Evolutionary conservation across 2,888 invertebrate genomes (phyloP), one percentile per base, ranked within the genome.

Genomic region (Chydorus sphaericus): DNA sequence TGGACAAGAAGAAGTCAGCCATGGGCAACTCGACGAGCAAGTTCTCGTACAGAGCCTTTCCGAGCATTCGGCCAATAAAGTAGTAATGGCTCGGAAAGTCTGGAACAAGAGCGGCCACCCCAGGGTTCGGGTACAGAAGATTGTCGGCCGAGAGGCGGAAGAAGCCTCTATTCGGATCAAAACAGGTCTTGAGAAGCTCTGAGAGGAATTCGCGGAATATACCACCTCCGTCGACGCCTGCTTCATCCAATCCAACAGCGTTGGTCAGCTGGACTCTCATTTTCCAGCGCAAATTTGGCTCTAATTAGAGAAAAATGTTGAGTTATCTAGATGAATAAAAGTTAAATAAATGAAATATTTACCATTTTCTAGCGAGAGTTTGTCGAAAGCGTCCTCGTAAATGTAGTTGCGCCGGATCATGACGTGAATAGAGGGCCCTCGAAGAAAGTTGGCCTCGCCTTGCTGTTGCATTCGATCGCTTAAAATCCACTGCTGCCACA

Each of bases 351-450:
- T n/a, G n/a, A n/a, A n/a, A n/a, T n/a, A 61, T 71, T 69, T 71
- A 89, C 89, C 89, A 73, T 92, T 93, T 64, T 87, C 87, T 2
- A 80, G 79, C 1, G 92, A 86, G 4, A 97, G 75, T 69, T 91
- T 91, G 54, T 93, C 92, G 67, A 91, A 96, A 0, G 97, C 91
- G 71, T 98, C 98, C 72, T 97, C 97, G 68, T 98, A 98, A n/a
- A 98, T 76, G 72, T 92, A 91, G 61, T 87, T 85, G 56, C 98
- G 76, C 57, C 92, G 73, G 7, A 91, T 84, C 30, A 82, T 81
- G 33, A 91, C 77, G 62, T 79, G 77, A 61, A 86, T 83, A 39
- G 79, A 76, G 0, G 85, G 84, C 0, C 86, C 86, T 62, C 81
- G 81, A 62, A 83, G 75, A 66, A 86, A 85, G 59, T 82, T 80